Evolutionary conservation across 2,113 vertebrate genomes (phyloP).

Genomic region (Zosterops japonicus): DNA sequence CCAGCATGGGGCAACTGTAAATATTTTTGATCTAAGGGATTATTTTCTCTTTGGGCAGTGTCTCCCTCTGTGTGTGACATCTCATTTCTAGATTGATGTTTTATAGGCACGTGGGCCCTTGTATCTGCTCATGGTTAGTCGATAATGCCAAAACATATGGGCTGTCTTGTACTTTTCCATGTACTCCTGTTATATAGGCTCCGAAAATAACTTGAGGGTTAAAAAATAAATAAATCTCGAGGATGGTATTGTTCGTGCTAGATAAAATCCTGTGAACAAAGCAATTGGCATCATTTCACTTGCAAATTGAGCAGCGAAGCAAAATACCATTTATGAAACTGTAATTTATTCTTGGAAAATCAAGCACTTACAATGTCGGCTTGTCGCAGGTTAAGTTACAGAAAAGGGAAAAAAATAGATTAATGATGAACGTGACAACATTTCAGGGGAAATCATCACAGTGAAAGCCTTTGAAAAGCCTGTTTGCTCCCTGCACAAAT

Average conservation of each 20-base stretch:
- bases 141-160: not conserved
- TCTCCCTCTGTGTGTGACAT: not conserved
- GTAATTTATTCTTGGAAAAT: constrained; percentile 64
- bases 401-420: constrained; percentile 44
- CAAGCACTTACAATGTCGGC: constrained; percentile 25
- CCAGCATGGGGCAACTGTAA: not conserved
- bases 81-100: not conserved
- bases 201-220: not conserved
- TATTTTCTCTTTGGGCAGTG: not conserved
- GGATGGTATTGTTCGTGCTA: not conserved
- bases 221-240: not conserved
- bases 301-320: constrained; percentile 64
- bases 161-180: not conserved
- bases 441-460: constrained; percentile 14
- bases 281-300: constrained; percentile 64
- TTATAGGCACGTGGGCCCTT: not conserved
- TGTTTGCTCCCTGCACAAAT: not conserved
- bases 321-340: constrained; percentile 60
- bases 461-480: not conserved
- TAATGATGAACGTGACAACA: constrained; percentile 51
- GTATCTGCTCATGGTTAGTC: not conserved
- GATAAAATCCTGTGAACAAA: constrained; percentile 50
- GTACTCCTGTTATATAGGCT: not conserved
- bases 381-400: constrained; percentile 43
- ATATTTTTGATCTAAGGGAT: not conserved